Conservation (phyloP, 2,113 vertebrate species). For the Zosterops borbonicus region DNA sequence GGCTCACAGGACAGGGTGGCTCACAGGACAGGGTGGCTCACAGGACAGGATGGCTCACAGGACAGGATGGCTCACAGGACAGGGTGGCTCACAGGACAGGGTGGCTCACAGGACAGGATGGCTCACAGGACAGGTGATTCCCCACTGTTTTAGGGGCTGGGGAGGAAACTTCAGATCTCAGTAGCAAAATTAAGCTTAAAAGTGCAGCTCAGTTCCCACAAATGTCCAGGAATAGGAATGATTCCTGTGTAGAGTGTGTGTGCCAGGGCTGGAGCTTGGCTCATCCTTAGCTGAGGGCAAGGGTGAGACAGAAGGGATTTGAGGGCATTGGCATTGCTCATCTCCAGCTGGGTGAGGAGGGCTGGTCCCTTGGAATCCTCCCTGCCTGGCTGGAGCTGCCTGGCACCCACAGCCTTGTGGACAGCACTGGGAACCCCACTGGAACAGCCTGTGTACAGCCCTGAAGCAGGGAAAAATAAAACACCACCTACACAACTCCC, state of each 20-base stretch:
- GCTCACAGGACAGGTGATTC: neutral
- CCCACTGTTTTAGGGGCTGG: neutral
- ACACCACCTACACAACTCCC: neutral
- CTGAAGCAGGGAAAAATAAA: neutral
- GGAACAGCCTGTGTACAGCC: fast-evolving
- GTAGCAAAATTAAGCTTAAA: neutral
- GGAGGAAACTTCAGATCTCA: neutral
- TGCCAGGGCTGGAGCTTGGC: neutral
- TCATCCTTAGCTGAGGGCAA: neutral
- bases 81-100: neutral
- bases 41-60: neutral
- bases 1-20: neutral
- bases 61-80: neutral
- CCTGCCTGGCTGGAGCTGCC: fast-evolving
- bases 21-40: neutral
- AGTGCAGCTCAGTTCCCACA: neutral
- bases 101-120: neutral
- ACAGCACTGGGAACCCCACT: fast-evolving
- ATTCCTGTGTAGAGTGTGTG: fast-evolving
- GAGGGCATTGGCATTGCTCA: neutral
- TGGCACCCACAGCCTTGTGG: neutral
- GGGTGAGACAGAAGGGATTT: neutral
- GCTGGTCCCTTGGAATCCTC: neutral
- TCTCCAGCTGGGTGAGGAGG: neutral
- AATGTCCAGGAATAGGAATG: fast-evolving